Conservation (phyloP, 1,140 invertebrate species). For the Epicauta chinensis region DNA sequence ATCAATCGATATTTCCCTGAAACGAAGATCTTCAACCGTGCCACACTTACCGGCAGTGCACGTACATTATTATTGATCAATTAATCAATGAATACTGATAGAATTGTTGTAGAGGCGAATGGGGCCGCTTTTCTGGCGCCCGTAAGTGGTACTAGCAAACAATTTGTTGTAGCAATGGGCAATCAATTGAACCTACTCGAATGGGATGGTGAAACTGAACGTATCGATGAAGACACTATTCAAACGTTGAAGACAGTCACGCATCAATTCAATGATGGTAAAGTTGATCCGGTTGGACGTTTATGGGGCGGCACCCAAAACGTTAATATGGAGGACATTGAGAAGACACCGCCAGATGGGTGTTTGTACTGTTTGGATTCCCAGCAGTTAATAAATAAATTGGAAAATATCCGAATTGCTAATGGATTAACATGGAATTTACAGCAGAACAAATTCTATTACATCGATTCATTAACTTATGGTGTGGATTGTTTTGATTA, state of each 20-base stretch:
- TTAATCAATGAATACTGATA: not conserved
- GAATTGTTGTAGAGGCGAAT: slow-evolving; percentile 27
- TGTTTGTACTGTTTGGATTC: slow-evolving; percentile 27
- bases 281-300: slow-evolving; percentile 69
- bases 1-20: too few relatives aligned
- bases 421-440: slow-evolving; percentile 76
- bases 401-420: slow-evolving; percentile 55
- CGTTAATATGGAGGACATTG: slow-evolving; percentile 14
- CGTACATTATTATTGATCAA: slow-evolving; percentile 19
- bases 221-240: slow-evolving; percentile 14
- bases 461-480: slow-evolving; percentile 62
- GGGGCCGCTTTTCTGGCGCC: slow-evolving; percentile 55
- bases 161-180: slow-evolving; percentile 57
- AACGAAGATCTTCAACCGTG: too few relatives aligned
- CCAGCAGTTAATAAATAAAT: slow-evolving; percentile 23
- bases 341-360: slow-evolving; percentile 8
- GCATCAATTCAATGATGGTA: slow-evolving; percentile 66
- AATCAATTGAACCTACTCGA: slow-evolving; percentile 52
- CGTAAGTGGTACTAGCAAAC: slow-evolving; percentile 49
- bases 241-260: slow-evolving; percentile 50
- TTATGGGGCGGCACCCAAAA: slow-evolving; percentile 49
- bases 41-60: slow-evolving; percentile 21
- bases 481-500: slow-evolving; percentile 67
- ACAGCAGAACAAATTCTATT: slow-evolving; percentile 62
- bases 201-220: slow-evolving; percentile 51